phyloP scores from a whole-genome alignment of 2,888 invertebrate species.

The Coremacera marginata region DNA sequence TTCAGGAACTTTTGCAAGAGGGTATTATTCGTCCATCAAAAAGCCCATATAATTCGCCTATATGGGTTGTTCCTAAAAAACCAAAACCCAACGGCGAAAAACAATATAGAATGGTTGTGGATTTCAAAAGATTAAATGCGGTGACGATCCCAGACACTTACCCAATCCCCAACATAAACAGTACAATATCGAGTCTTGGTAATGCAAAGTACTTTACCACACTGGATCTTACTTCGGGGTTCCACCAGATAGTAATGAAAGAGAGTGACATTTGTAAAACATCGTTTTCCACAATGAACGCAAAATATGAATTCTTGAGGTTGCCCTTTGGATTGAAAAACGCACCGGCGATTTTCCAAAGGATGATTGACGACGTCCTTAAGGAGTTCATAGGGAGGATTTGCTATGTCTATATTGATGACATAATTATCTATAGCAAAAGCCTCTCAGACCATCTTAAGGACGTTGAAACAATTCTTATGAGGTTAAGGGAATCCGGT shows the following conservation, averaged over 20 bases:
- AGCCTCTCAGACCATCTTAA: no score
- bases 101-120: no score
- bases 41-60: no score
- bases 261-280: slow-evolving; percentile 46
- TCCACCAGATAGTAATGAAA: slow-evolving; percentile 50
- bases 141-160: no score
- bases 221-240: slow-evolving; percentile 49
- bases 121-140: no score
- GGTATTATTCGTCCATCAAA: no score
- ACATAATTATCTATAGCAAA: not conserved
- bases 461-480: no score
- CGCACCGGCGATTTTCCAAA: slow-evolving; percentile 45
- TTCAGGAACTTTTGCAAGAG: no score
- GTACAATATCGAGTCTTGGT: slow-evolving; percentile 40
- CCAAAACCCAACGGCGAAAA: no score
- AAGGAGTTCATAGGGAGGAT: slow-evolving; percentile 40
- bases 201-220: slow-evolving; percentile 48
- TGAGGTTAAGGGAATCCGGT: no score
- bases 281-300: slow-evolving; percentile 47
- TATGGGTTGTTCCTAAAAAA: no score
- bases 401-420: slow-evolving; percentile 43
- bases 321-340: slow-evolving; percentile 43
- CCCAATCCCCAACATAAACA: no score
- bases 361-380: slow-evolving; percentile 49
- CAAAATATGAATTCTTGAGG: slow-evolving; percentile 38